Conservation (phyloP, 1,140 invertebrate species). For the Microplitis mediator region DNA sequence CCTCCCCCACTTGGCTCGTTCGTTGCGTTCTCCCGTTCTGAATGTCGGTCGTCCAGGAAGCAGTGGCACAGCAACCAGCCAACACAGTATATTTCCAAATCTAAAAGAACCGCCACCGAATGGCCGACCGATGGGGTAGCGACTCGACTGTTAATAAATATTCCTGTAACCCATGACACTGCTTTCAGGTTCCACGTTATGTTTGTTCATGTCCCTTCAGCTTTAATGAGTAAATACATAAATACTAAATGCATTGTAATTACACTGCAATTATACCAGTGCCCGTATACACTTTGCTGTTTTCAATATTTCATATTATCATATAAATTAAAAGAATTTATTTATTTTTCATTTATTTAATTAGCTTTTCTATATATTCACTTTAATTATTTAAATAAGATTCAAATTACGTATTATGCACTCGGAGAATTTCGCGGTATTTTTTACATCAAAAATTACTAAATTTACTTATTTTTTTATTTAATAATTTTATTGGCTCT, state of each 20-base stretch:
- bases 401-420: no score
- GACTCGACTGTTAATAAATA: conserved; percentile 6
- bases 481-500: no score
- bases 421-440: no score
- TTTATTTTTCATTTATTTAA: conserved; percentile 10
- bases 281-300: neutral
- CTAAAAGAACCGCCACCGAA: conserved; percentile 5
- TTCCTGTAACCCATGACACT: conserved; percentile 5
- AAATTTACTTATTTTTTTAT: no score
- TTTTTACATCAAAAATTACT: no score
- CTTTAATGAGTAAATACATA: conserved; percentile 24
- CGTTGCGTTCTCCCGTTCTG: conserved; percentile 2
- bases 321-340: conserved; percentile 13
- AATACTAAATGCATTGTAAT: conserved; percentile 28
- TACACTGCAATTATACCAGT: conserved; percentile 25
- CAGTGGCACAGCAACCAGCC: neutral
- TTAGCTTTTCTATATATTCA: neutral
- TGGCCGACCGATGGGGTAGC: conserved; percentile 11
- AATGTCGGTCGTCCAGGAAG: conserved; percentile 9
- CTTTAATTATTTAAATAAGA: no score
- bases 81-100: conserved; percentile 18
- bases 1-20: conserved; percentile 16
- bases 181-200: conserved; percentile 9
- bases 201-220: conserved; percentile 26
- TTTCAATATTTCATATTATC: conserved; percentile 22